These are phyloP conservation scores for Idaea biselata DNA, from an alignment of 2,888 invertebrate species.

Conservation along the genomic window DNA sequence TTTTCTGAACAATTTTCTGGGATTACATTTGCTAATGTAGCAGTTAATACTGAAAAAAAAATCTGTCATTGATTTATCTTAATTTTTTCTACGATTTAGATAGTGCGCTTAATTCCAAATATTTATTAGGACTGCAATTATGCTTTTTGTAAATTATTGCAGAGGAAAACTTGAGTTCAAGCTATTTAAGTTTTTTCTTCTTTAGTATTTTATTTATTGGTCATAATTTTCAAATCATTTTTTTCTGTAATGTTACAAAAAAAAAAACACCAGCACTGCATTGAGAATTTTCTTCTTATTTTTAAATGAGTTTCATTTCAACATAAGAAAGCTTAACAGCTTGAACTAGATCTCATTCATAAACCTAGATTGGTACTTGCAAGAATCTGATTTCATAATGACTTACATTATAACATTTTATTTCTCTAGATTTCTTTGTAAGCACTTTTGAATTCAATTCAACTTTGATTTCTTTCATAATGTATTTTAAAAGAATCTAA, in stretches of 20 bases:
- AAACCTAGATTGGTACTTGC: neutral
- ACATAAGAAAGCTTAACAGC: neutral
- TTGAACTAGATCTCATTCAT: neutral
- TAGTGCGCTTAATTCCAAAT: too few species aligned
- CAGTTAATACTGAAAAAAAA: neutral
- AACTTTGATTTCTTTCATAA: constrained; percentile 22
- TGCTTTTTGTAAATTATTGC: too few species aligned
- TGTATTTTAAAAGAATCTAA: constrained; percentile 26
- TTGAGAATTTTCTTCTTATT: too few species aligned
- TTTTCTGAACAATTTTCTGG: neutral
- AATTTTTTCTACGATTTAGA: too few species aligned
- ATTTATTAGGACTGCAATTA: too few species aligned
- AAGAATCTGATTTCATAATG: neutral
- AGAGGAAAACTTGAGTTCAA: too few species aligned
- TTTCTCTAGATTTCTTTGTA: constrained; percentile 12
- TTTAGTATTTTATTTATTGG: too few species aligned
- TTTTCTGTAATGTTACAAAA: neutral
- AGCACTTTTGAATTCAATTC: constrained; percentile 23
- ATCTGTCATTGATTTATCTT: too few species aligned
- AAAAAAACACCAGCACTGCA: too few species aligned
- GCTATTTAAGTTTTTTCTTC: too few species aligned
- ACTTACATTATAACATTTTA: constrained; percentile 10
- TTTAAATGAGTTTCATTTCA: neutral
- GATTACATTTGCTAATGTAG: neutral
- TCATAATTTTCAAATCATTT: too few species aligned